Conservation (phyloP, 2,888 invertebrate genomes). For the Heliconius ismenius region DNA sequence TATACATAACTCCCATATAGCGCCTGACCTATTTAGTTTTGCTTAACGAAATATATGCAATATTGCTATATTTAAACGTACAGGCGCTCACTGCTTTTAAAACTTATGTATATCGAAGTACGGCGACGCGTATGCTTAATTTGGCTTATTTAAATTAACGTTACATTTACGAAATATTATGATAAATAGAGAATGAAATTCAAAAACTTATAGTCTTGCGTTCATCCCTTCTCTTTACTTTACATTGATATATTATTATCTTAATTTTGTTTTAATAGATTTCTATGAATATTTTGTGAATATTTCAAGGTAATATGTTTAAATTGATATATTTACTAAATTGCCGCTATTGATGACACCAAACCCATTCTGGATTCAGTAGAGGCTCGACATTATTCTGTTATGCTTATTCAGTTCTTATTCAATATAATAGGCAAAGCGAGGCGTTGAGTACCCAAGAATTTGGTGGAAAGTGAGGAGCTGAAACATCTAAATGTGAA, state of each 20-base stretch:
- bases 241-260: too few species aligned
- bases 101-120: background rate
- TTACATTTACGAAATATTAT: background rate
- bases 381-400: too few species aligned
- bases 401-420: too few species aligned
- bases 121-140: background rate
- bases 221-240: background rate
- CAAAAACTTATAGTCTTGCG: background rate
- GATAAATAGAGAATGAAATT: background rate
- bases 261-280: too few species aligned
- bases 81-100: slow-evolving; percentile 47
- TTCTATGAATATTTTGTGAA: too few species aligned
- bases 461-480: background rate
- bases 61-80: slow-evolving; percentile 50
- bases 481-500: too few species aligned
- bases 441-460: background rate
- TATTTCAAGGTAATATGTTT: too few species aligned
- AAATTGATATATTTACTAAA: too few species aligned
- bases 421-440: background rate
- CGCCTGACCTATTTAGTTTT: slow-evolving; percentile 22
- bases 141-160: background rate
- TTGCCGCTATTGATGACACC: too few species aligned
- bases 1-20: background rate
- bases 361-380: too few species aligned
- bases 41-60: slow-evolving; percentile 35